Conservation (phyloP, 2,888 invertebrate species). For the Xiphydria camelus region DNA sequence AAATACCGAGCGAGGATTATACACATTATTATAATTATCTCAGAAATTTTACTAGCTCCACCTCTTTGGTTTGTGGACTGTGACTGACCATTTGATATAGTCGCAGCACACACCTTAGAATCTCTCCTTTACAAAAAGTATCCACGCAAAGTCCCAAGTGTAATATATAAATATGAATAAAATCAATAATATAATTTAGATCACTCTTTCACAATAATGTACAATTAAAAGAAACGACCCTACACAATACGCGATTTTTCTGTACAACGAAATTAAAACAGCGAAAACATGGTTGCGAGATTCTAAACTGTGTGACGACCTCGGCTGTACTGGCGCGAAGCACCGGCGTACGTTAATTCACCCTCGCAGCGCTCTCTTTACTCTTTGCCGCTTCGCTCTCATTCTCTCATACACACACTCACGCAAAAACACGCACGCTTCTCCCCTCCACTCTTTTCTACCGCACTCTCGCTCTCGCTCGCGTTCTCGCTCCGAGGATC, state of each 20-base stretch:
- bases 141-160: too few species aligned
- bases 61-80: constrained; percentile 56
- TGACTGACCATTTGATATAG: constrained; percentile 47
- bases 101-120: constrained; percentile 16
- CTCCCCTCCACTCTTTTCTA: background rate
- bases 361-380: constrained; percentile 2
- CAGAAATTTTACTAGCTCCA: constrained; percentile 51
- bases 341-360: background rate
- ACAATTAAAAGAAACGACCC: background rate
- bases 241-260: too few species aligned
- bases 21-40: constrained; percentile 31
- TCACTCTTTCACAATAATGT: too few species aligned
- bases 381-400: background rate
- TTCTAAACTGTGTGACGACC: constrained; percentile 1
- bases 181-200: too few species aligned
- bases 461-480: background rate
- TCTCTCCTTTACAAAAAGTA: too few species aligned
- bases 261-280: constrained; percentile 1
- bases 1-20: background rate
- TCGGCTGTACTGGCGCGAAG: background rate
- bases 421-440: background rate
- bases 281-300: background rate
- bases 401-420: background rate
- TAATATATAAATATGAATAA: too few species aligned
- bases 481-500: too few species aligned